A percentile compares a stretch with the other conserved stretches of the same genome.
Evolutionary conservation across 2,113 vertebrate genomes (phyloP).

Genomic region (Cyanoderma ruficeps): DNA sequence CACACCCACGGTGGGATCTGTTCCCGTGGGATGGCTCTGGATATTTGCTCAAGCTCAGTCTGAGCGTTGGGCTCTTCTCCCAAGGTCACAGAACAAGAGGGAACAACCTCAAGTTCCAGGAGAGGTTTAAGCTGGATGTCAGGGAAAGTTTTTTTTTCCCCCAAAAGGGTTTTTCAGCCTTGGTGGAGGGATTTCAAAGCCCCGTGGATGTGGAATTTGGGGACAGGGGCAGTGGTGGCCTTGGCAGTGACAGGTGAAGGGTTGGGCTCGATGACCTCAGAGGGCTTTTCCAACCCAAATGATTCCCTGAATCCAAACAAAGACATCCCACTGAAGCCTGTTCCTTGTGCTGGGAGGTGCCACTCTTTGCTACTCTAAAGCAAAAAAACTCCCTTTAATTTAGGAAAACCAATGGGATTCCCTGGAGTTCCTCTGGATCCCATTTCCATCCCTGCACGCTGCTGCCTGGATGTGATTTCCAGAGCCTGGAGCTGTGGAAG

Average conservation of each 20-base stretch:
- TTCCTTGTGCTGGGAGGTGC: not conserved
- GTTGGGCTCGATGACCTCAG: rapidly evolving
- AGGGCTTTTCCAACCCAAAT: not conserved
- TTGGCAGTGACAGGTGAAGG: not conserved
- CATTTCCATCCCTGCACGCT: not conserved
- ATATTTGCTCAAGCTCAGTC: not conserved
- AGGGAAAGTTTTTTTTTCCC: not conserved
- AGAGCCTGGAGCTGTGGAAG: not conserved
- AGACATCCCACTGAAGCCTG: not conserved
- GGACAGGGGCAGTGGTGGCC: not conserved
- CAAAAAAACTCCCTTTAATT: not conserved
- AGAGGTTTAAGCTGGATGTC: not conserved
- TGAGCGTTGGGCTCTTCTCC: not conserved
- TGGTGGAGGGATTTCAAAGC: not conserved
- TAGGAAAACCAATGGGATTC: not conserved
- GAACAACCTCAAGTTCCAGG: not conserved
- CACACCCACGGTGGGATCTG: not conserved
- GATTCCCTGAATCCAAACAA: not conserved
- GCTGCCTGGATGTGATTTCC: not conserved
- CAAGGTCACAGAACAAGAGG: not conserved
- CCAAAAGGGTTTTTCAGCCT: not conserved
- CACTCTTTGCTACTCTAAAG: not conserved
- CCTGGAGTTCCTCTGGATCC: not conserved
- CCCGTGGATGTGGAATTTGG: not conserved
- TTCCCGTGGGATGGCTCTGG: not conserved